phyloP scores from a whole-genome alignment of 2,113 vertebrate species.

The Serilophus lunatus region DNA sequence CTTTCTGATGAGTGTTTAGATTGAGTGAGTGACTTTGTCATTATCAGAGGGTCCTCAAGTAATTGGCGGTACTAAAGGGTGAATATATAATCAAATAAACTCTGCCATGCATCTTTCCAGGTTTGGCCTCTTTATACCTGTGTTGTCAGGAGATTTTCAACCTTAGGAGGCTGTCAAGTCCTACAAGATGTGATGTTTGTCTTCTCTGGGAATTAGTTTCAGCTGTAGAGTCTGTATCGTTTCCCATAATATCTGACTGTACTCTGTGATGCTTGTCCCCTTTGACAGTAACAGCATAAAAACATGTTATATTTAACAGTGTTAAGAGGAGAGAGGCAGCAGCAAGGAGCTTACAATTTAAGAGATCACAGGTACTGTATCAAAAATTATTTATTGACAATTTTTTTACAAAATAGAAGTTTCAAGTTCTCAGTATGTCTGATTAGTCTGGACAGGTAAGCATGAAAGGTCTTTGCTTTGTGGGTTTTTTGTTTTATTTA shows the following conservation, averaged over 20 bases:
- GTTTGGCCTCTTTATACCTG: not conserved
- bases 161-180: not conserved
- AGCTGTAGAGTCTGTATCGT: not conserved
- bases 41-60: not conserved
- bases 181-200: not conserved
- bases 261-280: accelerated
- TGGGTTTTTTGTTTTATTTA: not conserved
- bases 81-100: not conserved
- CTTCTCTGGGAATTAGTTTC: not conserved
- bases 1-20: not conserved
- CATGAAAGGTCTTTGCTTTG: not conserved
- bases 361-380: not conserved
- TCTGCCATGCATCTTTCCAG: not conserved
- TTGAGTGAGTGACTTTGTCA: not conserved
- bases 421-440: not conserved
- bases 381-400: not conserved
- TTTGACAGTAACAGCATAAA: not conserved
- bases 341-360: accelerated
- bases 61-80: not conserved
- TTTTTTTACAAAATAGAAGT: not conserved
- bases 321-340: not conserved
- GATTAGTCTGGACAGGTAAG: not conserved
- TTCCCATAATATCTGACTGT: not conserved
- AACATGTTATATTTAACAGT: not conserved
- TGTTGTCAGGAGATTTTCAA: not conserved